These are phyloP conservation scores for Cosmia trapezina DNA, from an alignment of 2,888 invertebrate species.

Conservation along the genomic window DNA sequence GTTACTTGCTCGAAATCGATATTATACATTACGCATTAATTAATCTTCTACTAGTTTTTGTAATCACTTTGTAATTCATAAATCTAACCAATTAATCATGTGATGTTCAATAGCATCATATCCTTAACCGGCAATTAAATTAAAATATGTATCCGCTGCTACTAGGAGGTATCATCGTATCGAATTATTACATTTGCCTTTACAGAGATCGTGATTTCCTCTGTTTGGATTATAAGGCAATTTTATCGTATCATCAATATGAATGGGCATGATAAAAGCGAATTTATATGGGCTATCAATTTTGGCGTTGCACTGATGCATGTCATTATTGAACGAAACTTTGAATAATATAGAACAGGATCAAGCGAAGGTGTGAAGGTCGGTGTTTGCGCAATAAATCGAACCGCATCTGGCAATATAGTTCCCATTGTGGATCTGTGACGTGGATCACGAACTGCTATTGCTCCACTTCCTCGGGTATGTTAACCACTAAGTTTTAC, in stretches of 20 bases:
- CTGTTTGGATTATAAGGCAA: conserved; percentile 45
- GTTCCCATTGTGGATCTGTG: conserved; percentile 79
- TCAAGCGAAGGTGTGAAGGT: conserved; percentile 78
- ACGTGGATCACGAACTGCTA: conserved; percentile 79
- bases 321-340: conserved; percentile 53
- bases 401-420: conserved; percentile 78
- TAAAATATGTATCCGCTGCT: conserved; percentile 33
- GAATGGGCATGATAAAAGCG: conserved; percentile 55
- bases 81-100: conserved; percentile 58
- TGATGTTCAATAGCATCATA: conserved; percentile 40
- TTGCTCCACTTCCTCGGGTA: conserved; percentile 74
- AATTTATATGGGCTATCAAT: conserved; percentile 56
- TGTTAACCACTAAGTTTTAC: conserved; percentile 60
- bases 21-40: conserved; percentile 59
- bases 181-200: conserved; percentile 43
- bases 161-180: conserved; percentile 28
- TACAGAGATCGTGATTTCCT: conserved; percentile 55
- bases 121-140: conserved; percentile 36
- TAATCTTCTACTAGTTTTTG: conserved; percentile 54
- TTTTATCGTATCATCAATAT: conserved; percentile 48
- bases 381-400: conserved; percentile 78
- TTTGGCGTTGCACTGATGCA: conserved; percentile 45
- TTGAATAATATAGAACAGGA: conserved; percentile 72
- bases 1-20: conserved; percentile 62
- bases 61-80: conserved; percentile 43